phyloP scores from a whole-genome alignment of 2,888 invertebrate genomes.

The Lysandra bellargus region DNA sequence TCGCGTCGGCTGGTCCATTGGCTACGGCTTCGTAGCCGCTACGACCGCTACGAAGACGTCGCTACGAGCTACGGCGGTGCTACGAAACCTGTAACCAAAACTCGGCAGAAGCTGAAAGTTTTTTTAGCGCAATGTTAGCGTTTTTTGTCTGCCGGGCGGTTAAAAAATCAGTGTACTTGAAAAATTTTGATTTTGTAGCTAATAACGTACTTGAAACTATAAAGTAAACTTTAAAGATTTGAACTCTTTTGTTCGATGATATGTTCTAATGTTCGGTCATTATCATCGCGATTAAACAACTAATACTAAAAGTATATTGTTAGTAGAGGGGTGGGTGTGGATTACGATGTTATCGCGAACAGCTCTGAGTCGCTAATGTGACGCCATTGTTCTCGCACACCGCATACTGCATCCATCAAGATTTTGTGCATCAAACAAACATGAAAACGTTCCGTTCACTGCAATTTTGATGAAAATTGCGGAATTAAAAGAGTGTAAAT shows the following conservation, averaged over 20 bases:
- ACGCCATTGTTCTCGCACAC: conserved; percentile 54
- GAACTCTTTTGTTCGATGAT: neutral
- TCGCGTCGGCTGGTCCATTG: no score
- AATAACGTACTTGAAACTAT: neutral
- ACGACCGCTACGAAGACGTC: neutral
- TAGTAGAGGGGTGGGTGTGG: conserved; percentile 52
- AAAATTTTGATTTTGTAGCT: neutral
- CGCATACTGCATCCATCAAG: conserved; percentile 28
- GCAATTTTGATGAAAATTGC: neutral
- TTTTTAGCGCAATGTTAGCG: neutral
- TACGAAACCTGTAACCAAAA: neutral
- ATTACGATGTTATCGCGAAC: conserved; percentile 72
- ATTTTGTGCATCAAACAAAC: neutral
- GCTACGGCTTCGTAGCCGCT: neutral
- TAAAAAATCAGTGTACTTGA: no score
- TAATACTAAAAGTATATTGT: conserved; percentile 12
- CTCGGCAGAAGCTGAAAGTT: neutral
- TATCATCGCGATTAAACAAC: conserved; percentile 4
- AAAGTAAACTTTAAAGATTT: neutral
- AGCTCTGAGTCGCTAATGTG: conserved; percentile 67
- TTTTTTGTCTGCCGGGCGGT: no score
- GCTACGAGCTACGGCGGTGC: neutral
- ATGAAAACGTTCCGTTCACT: neutral
- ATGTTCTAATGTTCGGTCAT: neutral
- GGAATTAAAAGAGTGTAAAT: no score